Percentiles rank a stretch among this genome's conserved stretches.
phyloP scores from a whole-genome alignment of 1,140 invertebrate species.

The Bombus waltoni region DNA sequence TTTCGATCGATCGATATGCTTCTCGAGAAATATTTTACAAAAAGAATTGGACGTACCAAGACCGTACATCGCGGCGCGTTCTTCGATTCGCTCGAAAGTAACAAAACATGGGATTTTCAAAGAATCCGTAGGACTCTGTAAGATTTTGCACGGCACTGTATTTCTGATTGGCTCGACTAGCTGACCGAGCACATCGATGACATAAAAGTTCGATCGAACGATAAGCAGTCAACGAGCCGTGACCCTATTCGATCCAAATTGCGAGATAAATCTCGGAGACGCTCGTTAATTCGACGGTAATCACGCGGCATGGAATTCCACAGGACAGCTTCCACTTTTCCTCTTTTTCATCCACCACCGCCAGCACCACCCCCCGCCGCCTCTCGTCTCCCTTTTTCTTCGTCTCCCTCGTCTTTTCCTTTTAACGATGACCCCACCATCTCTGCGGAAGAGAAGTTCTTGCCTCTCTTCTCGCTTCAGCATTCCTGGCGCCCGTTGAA shows the following conservation, averaged over 20 bases:
- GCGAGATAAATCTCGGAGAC: conserved; percentile 35
- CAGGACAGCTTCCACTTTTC: not conserved
- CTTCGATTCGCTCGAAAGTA: not conserved
- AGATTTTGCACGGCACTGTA: not conserved
- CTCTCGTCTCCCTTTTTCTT: not conserved
- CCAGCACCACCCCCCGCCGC: too few species aligned
- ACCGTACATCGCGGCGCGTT: too few species aligned
- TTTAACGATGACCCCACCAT: not conserved
- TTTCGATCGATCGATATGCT: not conserved
- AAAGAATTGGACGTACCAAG: not conserved
- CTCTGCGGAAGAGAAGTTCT: not conserved
- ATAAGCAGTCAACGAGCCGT: conserved; percentile 44
- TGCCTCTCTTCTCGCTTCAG: not conserved
- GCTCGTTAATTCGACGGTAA: conserved; percentile 43
- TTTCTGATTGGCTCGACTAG: conserved; percentile 37
- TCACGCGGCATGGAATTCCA: conserved; percentile 17
- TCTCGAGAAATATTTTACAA: not conserved
- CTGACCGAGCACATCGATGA: conserved; percentile 61
- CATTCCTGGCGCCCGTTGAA: conserved; percentile 13
- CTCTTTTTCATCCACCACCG: not conserved
- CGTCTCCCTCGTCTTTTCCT: not conserved
- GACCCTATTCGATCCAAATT: conserved; percentile 28
- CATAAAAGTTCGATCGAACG: conserved; percentile 58
- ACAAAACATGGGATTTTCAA: too few species aligned
- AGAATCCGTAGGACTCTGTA: not conserved